Percentiles rank a stretch among this genome's conserved stretches.
Evolutionary conservation across 2,113 vertebrate genomes (phyloP).

Genomic region (Nanorana parkeri): DNA sequence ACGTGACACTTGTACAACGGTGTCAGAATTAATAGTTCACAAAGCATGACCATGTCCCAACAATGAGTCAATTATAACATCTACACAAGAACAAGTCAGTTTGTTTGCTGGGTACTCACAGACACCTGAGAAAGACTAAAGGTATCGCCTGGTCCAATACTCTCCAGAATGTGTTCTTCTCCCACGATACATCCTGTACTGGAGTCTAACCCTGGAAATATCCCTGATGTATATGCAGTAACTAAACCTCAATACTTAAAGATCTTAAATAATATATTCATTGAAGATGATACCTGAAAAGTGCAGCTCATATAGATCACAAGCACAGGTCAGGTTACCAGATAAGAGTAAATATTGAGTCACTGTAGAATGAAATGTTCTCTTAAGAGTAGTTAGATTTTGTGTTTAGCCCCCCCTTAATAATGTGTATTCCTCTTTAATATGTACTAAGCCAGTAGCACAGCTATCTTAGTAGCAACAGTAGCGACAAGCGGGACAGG

Average conservation of each 20-base stretch:
- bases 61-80: too few relatives aligned
- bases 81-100: not conserved
- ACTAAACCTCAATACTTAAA: not conserved
- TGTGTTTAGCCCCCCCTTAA: too few relatives aligned
- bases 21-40: too few relatives aligned
- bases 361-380: not conserved
- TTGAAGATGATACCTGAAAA: slow-evolving; percentile 22
- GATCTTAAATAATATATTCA: slow-evolving; percentile 44
- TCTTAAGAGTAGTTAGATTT: not conserved
- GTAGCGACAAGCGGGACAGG: too few relatives aligned
- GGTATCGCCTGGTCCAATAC: not conserved
- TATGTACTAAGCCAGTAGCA: too few relatives aligned
- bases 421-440: too few relatives aligned
- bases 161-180: not conserved
- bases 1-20: too few relatives aligned
- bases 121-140: not conserved
- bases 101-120: not conserved
- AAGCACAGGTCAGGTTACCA: slow-evolving; percentile 15
- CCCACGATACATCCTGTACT: not conserved
- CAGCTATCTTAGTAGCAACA: too few relatives aligned
- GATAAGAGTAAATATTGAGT: not conserved
- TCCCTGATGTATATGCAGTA: not conserved
- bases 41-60: too few relatives aligned
- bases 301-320: slow-evolving; percentile 5
- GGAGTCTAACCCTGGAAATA: not conserved